A percentile compares a stretch with the other conserved stretches of the same genome.
phyloP scores from a whole-genome alignment of 2,797 vertebrate species.

The Cynopterus sphinx region DNA sequence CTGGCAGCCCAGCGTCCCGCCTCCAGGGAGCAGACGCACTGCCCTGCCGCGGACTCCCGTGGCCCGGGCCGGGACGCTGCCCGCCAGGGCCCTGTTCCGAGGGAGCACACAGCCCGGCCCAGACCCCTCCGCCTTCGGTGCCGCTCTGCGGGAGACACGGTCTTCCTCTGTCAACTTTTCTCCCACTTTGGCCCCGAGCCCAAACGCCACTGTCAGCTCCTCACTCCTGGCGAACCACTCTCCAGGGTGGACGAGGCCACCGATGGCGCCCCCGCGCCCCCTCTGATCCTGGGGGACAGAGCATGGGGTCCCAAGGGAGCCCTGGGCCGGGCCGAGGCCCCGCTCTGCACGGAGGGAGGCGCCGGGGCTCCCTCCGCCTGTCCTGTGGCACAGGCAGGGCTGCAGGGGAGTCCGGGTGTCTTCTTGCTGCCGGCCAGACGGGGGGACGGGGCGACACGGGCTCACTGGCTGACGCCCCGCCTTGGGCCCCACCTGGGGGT shows the following conservation, averaged over 20 bases:
- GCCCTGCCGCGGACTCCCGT: not conserved
- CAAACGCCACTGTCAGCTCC: not conserved
- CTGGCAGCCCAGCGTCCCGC: not conserved
- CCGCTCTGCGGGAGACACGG: not conserved
- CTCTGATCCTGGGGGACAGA: not conserved
- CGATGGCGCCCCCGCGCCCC: not conserved
- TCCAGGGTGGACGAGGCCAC: not conserved
- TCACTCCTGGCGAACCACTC: not conserved
- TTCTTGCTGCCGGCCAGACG: not conserved
- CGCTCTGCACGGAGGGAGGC: not conserved
- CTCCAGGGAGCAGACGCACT: not conserved
- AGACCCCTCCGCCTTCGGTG: not conserved
- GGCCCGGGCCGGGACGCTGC: not conserved
- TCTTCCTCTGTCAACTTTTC: not conserved
- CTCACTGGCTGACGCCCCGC: not conserved
- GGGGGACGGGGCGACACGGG: not conserved
- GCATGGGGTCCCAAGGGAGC: not conserved
- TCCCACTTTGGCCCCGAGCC: not conserved
- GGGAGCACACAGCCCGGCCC: not conserved
- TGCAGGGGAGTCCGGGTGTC: not conserved
- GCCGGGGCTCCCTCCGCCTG: not conserved
- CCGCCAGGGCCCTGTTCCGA: not conserved
- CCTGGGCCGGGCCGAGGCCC: not conserved
- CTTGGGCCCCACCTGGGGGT: not conserved
- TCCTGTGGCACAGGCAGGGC: not conserved